Evolutionary conservation across 2,888 invertebrate species (phyloP).

Genomic region (Fragum whitleyi): DNA sequence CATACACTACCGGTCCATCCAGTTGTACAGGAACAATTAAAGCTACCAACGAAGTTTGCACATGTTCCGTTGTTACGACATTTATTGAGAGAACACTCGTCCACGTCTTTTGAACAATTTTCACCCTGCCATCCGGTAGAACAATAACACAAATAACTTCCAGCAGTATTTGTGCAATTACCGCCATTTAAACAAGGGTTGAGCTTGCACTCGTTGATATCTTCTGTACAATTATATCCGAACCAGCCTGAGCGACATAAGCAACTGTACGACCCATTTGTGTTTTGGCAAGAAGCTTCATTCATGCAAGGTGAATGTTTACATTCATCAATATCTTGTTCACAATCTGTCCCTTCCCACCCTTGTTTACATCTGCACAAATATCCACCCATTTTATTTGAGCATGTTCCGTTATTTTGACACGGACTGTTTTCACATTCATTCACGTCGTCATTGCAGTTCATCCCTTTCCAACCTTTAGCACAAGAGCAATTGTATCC

Average conservation of each 20-base stretch:
- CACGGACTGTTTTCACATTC: background rate
- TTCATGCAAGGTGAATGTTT: background rate
- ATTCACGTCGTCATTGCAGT: background rate
- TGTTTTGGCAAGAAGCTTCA: background rate
- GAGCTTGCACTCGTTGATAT: background rate
- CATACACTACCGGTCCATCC: background rate
- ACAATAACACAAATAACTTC: background rate
- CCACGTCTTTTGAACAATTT: background rate
- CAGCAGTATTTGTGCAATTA: background rate
- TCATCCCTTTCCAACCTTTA: background rate
- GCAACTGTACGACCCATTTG: background rate
- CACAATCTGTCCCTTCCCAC: constrained; percentile 20
- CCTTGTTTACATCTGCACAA: constrained; percentile 7
- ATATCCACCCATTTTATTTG: background rate
- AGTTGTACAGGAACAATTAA: background rate
- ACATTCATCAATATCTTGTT: constrained; percentile 26
- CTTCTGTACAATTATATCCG: background rate
- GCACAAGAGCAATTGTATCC: constrained; percentile 8
- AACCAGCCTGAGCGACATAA: background rate
- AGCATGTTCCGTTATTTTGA: background rate
- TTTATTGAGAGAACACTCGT: background rate
- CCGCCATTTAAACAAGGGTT: background rate
- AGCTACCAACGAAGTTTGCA: background rate
- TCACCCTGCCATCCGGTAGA: background rate
- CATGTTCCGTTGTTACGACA: background rate